A percentile compares a stretch with the other conserved stretches of the same genome.
Evolutionary conservation across 1,140 invertebrate species (phyloP).

Genomic region (Hermatobates lingyangjiaoensis): DNA sequence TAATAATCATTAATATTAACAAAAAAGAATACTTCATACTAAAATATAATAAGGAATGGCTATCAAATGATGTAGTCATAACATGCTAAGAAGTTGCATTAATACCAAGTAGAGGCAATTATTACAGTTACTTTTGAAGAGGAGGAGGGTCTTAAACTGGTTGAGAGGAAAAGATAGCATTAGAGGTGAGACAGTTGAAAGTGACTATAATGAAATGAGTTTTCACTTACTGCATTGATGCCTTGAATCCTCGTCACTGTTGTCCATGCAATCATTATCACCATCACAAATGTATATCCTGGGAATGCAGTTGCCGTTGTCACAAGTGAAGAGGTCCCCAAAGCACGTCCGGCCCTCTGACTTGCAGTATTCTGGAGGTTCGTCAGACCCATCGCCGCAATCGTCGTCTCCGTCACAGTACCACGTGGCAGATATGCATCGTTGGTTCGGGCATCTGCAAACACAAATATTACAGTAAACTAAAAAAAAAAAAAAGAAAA

Average conservation of each 20-base stretch:
- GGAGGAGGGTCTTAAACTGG: no score
- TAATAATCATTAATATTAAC: no score
- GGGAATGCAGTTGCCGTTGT: slow-evolving; percentile 92
- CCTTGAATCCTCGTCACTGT: slow-evolving; percentile 73
- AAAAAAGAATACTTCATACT: no score
- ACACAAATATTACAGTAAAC: no score
- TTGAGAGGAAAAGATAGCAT: no score
- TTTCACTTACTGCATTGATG: slow-evolving; percentile 67
- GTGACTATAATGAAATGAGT: slow-evolving; percentile 11
- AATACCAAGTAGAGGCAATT: no score
- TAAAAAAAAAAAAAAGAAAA: no score
- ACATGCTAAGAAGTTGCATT: no score
- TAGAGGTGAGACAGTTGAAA: no score
- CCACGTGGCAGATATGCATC: slow-evolving; percentile 81
- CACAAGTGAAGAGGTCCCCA: slow-evolving; percentile 85
- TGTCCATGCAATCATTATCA: slow-evolving; percentile 85
- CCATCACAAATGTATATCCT: slow-evolving; percentile 94
- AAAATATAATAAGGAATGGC: no score
- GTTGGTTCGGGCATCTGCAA: slow-evolving; percentile 54
- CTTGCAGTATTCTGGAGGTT: slow-evolving; percentile 79
- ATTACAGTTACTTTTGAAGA: no score
- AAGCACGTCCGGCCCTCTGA: slow-evolving; percentile 88
- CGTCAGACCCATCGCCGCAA: slow-evolving; percentile 74
- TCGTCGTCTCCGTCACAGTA: slow-evolving; percentile 81
- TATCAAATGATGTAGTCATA: no score